A percentile compares a stretch with the other conserved stretches of the same genome.
Evolutionary conservation across 1,140 invertebrate species (phyloP).

Genomic region (Apis mellifera): Amel_HAv3.1 CM009944.2:7758501-7759000

Average conservation of each 20-base stretch:
- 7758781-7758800: conserved; percentile 19
- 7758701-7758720: conserved; percentile 11
- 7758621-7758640: too few relatives aligned
- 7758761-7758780: conserved; percentile 30
- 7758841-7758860: neutral
- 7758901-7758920: neutral
- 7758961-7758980: too few relatives aligned
- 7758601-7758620: neutral
- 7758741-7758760: conserved; percentile 15
- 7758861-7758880: neutral
- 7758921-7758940: neutral
- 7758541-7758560: conserved; percentile 3
- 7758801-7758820: neutral
- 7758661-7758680: neutral
- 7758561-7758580: neutral
- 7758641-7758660: neutral
- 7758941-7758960: too few relatives aligned
- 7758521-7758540: conserved; percentile 34
- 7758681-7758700: conserved; percentile 7
- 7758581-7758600: neutral
- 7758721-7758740: conserved; percentile 27
- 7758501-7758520: conserved; percentile 33
- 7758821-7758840: conserved; percentile 14
- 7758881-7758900: neutral
- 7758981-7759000: too few relatives aligned